Percentiles rank a stretch among this genome's conserved stretches.
These are phyloP conservation scores for Antidorcas marsupialis DNA, from an alignment of 2,113 vertebrate genomes.

Conservation along the genomic window DNA sequence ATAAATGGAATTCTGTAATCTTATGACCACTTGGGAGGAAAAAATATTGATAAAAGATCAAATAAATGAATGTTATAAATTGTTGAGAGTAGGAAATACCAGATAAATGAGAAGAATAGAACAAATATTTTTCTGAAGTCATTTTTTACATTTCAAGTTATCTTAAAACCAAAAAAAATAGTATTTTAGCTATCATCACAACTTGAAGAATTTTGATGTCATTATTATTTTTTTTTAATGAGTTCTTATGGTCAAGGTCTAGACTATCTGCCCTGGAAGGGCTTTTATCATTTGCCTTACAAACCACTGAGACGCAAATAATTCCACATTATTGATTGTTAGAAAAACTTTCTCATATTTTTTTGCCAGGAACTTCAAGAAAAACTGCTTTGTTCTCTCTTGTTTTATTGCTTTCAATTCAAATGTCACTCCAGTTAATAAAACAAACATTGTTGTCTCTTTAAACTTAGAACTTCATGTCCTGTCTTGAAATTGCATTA, in stretches of 20 bases:
- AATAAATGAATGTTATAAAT: slow-evolving; percentile 49
- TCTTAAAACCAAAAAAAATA: neutral
- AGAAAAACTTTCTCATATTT: slow-evolving; percentile 59
- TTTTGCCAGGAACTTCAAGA: slow-evolving; percentile 48
- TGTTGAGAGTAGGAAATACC: slow-evolving; percentile 38
- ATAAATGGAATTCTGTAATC: slow-evolving; percentile 66
- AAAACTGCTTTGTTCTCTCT: slow-evolving; percentile 56
- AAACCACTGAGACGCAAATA: slow-evolving; percentile 37
- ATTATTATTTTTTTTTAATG: slow-evolving; percentile 44
- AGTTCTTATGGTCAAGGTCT: neutral
- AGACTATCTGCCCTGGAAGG: slow-evolving; percentile 18
- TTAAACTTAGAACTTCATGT: neutral
- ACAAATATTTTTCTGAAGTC: slow-evolving; percentile 33
- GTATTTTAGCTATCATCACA: neutral
- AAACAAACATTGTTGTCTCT: neutral
- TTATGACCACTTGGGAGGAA: slow-evolving; percentile 37
- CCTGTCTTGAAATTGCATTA: slow-evolving; percentile 6
- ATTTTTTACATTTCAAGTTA: slow-evolving; percentile 14
- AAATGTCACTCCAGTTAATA: slow-evolving; percentile 37
- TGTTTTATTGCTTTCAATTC: slow-evolving; percentile 58
- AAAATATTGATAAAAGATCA: slow-evolving; percentile 67
- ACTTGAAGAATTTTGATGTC: slow-evolving; percentile 9
- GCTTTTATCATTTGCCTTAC: slow-evolving; percentile 54
- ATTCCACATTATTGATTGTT: slow-evolving; percentile 50
- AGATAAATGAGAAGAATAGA: slow-evolving; percentile 45